Evolutionary conservation across 2,797 vertebrate species (phyloP), one percentile per base, ranked within the genome.

Genomic region (Poeciliopsis turneri): DNA sequence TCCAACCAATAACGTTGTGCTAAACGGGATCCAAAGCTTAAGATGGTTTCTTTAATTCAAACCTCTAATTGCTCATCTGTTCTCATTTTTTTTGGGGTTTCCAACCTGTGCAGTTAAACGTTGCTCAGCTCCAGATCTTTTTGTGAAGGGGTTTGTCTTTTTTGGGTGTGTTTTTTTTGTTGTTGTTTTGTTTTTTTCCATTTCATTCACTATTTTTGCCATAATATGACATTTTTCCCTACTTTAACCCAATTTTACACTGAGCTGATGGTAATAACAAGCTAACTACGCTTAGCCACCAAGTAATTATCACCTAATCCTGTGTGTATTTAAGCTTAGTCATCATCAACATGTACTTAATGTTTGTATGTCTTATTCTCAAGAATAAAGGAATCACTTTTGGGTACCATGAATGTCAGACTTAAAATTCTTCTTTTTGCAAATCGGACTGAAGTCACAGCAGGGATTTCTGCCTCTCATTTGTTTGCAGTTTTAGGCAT

Each of bases 331-430:
- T 90, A 89, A 93, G 92, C 93, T 28, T 94, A 93, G 92, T 93
- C 89, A 89, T 93, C 92, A 94, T 86, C 82, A 84, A 87, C 86
- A 71, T 96, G 93, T 95, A 94, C 92, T 92, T 93, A 80, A 88
- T 95, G 92, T 93, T 87, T 95, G 93, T 95, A 91, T 96, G 90
- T 94, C 90, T 92, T 89, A 92, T 78, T 91, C 91, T 95, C 87
- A 94, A 94, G 91, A 96, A 96, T 95, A 95, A 96, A 96, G 94
- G 89, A 89, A 92, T 93, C 84, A 89, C 85, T 93, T 95, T 95
- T 95, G 90, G 91, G 94, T 95, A 95, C 94, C 92, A 94, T 90
- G 86, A 89, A 92, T 94, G 93, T 95, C 93, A 92, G 93, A 93
- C 89, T 93, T 91, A 94, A 93, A 84, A 87, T 95, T 94, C 86